Evolutionary conservation across 2,797 vertebrate species (phyloP), one percentile per base, ranked within the genome.

Genomic region (Cetoscarus ocellatus): DNA sequence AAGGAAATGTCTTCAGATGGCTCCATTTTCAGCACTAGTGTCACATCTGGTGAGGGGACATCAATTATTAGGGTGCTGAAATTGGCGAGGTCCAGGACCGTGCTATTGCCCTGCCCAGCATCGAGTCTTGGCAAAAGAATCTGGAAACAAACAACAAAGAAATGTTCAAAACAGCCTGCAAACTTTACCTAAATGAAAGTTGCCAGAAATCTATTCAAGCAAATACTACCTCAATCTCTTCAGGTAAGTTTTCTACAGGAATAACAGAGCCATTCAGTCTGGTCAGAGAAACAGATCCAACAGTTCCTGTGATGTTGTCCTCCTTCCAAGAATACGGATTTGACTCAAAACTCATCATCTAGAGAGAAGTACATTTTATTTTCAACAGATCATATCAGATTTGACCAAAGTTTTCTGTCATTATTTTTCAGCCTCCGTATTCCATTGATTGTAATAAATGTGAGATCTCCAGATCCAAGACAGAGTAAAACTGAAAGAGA

Each of bases 311-410:
- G 86, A 98, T 91, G 58, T 94, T 91, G 47, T 89, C 94, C 9
- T 92, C 84, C 55, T 65, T 86, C 91, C 94, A 94, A 18, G 92
- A 90, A 84, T 96, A 98, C 1, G 97, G 98, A 80, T 96, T 98
- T 74, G 88, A 79, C 13, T 94, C 92, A 89, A 98, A 97, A 89
- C 95, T 99, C 93, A 96, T 95, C 97, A 99, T 97, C 98, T 99
- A 75, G 58, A 59, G 61, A 2, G 15, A 72, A 18, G 18, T 3
- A 54, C 7, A 51, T 14, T 34, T 19, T 0, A 11, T 5, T 13
- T 17, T 40, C 48, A 0, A 14, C 43, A 44, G 12, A 12, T 27
- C 3, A 18, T 49, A 6, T 60, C 8, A 60, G 9, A 55, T 49
- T 58, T 42, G 13, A 49, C 39, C 8, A 54, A 44, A 8, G 17